A percentile compares a stretch with the other conserved stretches of the same genome.
Conservation (phyloP, 1,140 invertebrate species). For the Brachystomella parvula region DNA sequence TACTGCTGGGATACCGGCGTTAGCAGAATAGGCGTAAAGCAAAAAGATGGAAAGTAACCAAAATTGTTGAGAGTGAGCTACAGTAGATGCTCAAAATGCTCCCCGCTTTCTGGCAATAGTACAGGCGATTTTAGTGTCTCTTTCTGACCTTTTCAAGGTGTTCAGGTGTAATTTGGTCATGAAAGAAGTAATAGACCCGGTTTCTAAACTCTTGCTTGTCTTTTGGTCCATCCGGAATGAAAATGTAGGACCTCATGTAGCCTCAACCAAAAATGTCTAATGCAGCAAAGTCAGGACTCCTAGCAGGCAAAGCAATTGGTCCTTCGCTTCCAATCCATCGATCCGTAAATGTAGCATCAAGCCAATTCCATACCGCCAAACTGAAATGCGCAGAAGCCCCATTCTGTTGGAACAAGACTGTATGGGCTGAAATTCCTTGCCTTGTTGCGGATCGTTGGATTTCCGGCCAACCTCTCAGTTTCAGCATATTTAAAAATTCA, state of each 20-base stretch:
- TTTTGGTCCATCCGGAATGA: not conserved
- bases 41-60: no score
- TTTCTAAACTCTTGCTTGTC: not conserved
- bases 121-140: not conserved
- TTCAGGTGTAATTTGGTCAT: not conserved
- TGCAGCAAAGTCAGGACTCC: slow-evolving; percentile 43
- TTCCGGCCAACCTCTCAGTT: slow-evolving; percentile 17
- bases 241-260: slow-evolving; percentile 42
- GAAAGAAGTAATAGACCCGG: not conserved
- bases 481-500: slow-evolving; percentile 36
- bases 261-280: slow-evolving; percentile 46
- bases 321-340: slow-evolving; percentile 44
- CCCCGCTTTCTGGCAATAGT: not conserved
- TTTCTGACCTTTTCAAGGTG: not conserved
- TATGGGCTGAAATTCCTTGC: not conserved
- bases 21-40: no score
- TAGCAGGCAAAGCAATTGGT: slow-evolving; percentile 42
- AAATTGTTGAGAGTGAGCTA: no score
- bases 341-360: slow-evolving; percentile 41
- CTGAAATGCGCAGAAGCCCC: slow-evolving; percentile 42
- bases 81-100: not conserved
- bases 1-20: no score
- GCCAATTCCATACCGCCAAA: slow-evolving; percentile 36
- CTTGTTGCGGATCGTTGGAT: not conserved
- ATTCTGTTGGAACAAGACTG: slow-evolving; percentile 43